Evolutionary conservation across 2,797 vertebrate species (phyloP), one percentile per base, ranked within the genome.

Genomic region (Rhinatrema bivittatum): DNA sequence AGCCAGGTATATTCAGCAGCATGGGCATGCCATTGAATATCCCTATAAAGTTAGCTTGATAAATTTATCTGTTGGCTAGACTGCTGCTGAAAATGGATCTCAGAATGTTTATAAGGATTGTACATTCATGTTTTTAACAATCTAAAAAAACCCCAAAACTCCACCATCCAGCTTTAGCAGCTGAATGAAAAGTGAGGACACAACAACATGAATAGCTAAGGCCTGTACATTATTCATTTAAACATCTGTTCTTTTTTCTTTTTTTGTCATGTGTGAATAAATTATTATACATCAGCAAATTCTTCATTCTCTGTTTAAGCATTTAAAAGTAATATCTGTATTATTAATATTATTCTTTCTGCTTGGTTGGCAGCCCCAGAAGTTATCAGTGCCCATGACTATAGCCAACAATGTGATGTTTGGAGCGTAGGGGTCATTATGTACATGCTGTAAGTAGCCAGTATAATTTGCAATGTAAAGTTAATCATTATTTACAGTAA

Each of bases 361-460:
- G 61, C 62, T 79, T 75, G 36, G 64, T 76, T 72, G 72, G 54
- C 81, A 94, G 89, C 91, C 33, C 90, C 90, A 60, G 89, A 93
- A 81, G 84, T 97, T 67, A 87, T 89, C 72, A 76, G 78, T 39
- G 84, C 78, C 44, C 82, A 81, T 8, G 79, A 89, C 50, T 94
- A 91, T 56, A 91, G 82, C 58, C 86, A 89, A 41, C 87, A 86
- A 77, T 87, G 88, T 68, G 93, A 94, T 46, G 70, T 91, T 53
- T 95, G 87, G 91, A 95, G 93, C 77, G 81, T 85, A 55, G 91
- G 88, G 51, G 81, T 97, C 70, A 85, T 96, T 64, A 94, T 91
- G 90, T 91, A 89, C 67, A 86, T 85, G 68, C 68, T 94, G 93
- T 94, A 86, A 90, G 90, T 79, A 72, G 25, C 25, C 55, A 53